Conservation (phyloP, 2,113 vertebrate species). For the Tapirus terrestris region DNA sequence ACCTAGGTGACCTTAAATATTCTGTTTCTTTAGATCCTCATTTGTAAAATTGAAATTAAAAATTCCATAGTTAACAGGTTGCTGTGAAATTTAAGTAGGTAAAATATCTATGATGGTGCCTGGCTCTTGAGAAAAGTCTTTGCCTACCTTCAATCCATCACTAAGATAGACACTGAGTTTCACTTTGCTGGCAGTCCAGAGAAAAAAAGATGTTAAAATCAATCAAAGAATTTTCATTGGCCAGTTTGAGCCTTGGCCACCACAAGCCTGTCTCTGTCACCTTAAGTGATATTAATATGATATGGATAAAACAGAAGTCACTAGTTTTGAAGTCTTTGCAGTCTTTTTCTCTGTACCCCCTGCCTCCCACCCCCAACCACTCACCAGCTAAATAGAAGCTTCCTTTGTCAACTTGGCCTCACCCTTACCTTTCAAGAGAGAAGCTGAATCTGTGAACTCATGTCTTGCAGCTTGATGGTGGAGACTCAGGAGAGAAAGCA, state of each 20-base stretch:
- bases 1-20: neutral
- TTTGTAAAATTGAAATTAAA: constrained; percentile 6
- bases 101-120: neutral
- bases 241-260: neutral
- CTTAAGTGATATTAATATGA: neutral
- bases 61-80: neutral
- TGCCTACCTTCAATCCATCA: neutral
- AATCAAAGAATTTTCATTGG: neutral
- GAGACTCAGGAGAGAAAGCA: neutral
- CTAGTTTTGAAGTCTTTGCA: neutral
- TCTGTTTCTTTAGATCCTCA: neutral
- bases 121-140: neutral
- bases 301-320: neutral
- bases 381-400: neutral
- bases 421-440: neutral
- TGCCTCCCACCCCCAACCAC: neutral
- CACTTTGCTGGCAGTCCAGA: neutral
- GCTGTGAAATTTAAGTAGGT: no score
- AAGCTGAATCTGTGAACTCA: neutral
- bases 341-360: neutral
- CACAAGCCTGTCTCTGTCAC: neutral
- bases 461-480: neutral
- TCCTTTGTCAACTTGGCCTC: neutral
- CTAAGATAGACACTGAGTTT: neutral
- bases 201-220: neutral